A percentile compares a stretch with the other conserved stretches of the same genome.
Conservation (phyloP, 1,140 invertebrate genomes). For the Vollenhovia emeryi region DNA sequence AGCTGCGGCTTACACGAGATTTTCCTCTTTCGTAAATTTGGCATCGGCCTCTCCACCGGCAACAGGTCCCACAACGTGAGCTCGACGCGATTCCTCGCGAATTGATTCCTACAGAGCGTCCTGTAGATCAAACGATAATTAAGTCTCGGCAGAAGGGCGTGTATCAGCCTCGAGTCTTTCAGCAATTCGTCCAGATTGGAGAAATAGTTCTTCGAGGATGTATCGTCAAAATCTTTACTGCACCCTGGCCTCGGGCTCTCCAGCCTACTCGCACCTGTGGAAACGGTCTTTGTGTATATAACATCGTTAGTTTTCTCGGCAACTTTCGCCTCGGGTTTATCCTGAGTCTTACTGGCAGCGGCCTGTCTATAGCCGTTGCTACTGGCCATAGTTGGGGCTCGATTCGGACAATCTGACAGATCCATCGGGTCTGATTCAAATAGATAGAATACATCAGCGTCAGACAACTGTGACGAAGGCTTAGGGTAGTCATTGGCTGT, state of each 20-base stretch:
- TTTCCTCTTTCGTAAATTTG: neutral
- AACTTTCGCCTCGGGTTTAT: slow-evolving; percentile 31
- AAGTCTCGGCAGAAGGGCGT: slow-evolving; percentile 58
- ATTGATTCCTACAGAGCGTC: slow-evolving; percentile 37
- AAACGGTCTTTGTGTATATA: neutral
- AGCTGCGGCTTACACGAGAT: too few relatives aligned
- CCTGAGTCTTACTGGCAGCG: neutral
- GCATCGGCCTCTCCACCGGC: neutral
- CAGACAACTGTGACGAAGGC: too few relatives aligned
- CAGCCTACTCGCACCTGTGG: neutral
- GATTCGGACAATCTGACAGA: neutral
- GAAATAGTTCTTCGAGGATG: neutral
- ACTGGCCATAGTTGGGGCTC: neutral
- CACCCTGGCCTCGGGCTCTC: slow-evolving; percentile 70
- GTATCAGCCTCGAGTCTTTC: slow-evolving; percentile 61
- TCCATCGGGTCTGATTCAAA: too few relatives aligned
- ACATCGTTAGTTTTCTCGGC: slow-evolving; percentile 75
- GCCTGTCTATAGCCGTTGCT: neutral
- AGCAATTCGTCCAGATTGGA: slow-evolving; percentile 14
- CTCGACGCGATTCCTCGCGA: slow-evolving; percentile 59
- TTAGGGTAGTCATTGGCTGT: neutral
- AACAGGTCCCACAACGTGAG: slow-evolving; percentile 70
- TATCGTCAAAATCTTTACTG: slow-evolving; percentile 66
- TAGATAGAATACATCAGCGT: too few relatives aligned
- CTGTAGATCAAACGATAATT: slow-evolving; percentile 35